phyloP scores from a whole-genome alignment of 1,140 invertebrate genomes.

The Adoxophyes honmai region DNA sequence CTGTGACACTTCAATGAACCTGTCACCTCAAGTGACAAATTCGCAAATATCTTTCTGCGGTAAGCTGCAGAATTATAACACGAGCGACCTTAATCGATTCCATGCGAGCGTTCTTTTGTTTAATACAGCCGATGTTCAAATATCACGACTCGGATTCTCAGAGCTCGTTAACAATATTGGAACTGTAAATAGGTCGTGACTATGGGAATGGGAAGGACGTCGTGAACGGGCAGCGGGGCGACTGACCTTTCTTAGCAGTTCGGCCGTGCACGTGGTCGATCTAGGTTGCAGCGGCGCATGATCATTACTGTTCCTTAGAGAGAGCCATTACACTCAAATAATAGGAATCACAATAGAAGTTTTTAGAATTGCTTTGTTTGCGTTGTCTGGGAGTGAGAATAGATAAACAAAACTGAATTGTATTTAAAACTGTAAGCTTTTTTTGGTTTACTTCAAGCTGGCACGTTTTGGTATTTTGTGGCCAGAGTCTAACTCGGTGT shows the following conservation, averaged over 20 bases:
- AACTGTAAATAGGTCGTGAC: constrained; percentile 66
- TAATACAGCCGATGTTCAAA: constrained; percentile 8
- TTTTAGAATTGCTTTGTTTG: constrained; percentile 3
- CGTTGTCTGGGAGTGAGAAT: background rate
- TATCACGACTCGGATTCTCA: constrained; percentile 20
- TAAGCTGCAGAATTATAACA: background rate
- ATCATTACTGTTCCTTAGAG: constrained; percentile 1
- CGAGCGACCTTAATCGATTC: constrained; percentile 38
- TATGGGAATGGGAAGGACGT: constrained; percentile 48
- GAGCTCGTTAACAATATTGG: constrained; percentile 39
- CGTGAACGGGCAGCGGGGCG: constrained; percentile 52
- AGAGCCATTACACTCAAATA: constrained; percentile 9
- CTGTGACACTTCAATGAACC: constrained; percentile 29
- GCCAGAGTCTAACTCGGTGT: no score
- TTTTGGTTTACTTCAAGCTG: no score
- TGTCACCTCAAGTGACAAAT: constrained; percentile 36
- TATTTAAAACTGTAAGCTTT: no score
- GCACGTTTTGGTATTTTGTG: no score
- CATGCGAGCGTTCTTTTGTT: constrained; percentile 3
- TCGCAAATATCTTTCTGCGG: constrained; percentile 29
- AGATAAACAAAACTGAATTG: no score
- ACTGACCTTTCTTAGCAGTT: constrained; percentile 54
- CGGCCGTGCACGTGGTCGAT: constrained; percentile 40
- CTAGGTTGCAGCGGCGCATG: constrained; percentile 20
- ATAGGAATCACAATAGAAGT: background rate